These are phyloP conservation scores for Thymelicus sylvestris DNA, from an alignment of 2,888 invertebrate species.

Conservation along the genomic window DNA sequence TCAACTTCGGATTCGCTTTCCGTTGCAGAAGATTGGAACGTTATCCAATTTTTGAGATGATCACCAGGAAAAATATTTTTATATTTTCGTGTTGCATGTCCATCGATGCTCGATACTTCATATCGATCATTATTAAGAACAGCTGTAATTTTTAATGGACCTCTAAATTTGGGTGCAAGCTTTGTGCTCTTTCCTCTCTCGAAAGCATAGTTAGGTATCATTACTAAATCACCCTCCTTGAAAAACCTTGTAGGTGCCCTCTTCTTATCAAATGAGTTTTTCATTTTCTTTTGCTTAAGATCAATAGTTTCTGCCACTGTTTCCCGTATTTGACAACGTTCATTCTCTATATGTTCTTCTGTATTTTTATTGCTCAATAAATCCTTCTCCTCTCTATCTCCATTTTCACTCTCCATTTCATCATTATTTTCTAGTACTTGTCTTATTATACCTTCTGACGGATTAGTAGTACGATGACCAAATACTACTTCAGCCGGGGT, in stretches of 20 bases:
- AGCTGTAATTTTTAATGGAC: too few relatives aligned
- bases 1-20: not conserved
- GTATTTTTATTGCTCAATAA: too few relatives aligned
- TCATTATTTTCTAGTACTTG: too few relatives aligned
- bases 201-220: constrained; percentile 38
- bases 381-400: too few relatives aligned
- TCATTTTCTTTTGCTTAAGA: constrained; percentile 19
- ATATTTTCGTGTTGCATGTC: constrained; percentile 13
- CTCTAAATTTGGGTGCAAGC: too few relatives aligned
- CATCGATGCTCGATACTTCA: too few relatives aligned
- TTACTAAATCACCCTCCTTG: constrained; percentile 39
- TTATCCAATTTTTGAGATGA: constrained; percentile 29
- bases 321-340: constrained; percentile 6
- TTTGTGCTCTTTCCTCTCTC: constrained; percentile 38
- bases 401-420: too few relatives aligned
- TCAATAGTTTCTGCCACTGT: constrained; percentile 11
- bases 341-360: not conserved
- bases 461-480: too few relatives aligned
- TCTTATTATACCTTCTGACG: too few relatives aligned
- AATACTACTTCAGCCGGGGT: too few relatives aligned
- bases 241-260: constrained; percentile 28
- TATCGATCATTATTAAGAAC: too few relatives aligned
- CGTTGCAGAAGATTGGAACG: not conserved
- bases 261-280: constrained; percentile 29
- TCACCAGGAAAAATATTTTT: constrained; percentile 33